Conservation (phyloP, 2,113 vertebrate species). For the Riparia riparia region DNA sequence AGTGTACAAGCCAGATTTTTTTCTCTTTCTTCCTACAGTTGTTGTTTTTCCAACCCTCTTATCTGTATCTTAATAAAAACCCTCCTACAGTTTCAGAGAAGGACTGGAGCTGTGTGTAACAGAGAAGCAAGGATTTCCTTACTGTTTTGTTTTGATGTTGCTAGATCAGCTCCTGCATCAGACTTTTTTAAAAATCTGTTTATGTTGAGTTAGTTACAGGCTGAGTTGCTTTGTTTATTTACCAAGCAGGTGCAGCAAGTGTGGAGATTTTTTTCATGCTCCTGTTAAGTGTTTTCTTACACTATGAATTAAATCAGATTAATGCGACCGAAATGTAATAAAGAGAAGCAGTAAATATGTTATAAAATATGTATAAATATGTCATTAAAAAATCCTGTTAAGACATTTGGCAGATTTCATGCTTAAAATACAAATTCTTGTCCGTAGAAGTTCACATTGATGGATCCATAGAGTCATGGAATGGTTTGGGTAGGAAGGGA, state of each 20-base stretch:
- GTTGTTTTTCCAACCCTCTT: background rate
- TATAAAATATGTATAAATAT: background rate
- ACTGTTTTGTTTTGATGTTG: slow-evolving; percentile 4
- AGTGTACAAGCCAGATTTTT: background rate
- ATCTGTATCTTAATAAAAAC: background rate
- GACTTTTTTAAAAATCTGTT: background rate
- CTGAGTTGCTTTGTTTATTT: slow-evolving; percentile 7
- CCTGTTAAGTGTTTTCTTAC: background rate
- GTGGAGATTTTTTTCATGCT: background rate
- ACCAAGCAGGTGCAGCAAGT: background rate
- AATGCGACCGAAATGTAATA: background rate
- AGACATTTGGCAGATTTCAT: background rate
- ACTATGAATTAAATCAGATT: background rate
- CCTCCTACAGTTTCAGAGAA: background rate
- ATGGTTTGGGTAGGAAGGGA: background rate
- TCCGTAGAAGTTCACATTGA: background rate
- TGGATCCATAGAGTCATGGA: background rate
- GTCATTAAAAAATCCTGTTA: background rate
- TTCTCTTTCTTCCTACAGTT: background rate
- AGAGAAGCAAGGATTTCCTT: background rate
- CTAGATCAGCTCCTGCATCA: background rate
- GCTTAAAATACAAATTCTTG: background rate
- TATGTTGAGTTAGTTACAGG: background rate
- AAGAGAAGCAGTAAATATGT: background rate
- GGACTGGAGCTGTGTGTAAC: background rate